phyloP scores from a whole-genome alignment of 2,797 vertebrate genomes.

The Rachycentron canadum region DNA sequence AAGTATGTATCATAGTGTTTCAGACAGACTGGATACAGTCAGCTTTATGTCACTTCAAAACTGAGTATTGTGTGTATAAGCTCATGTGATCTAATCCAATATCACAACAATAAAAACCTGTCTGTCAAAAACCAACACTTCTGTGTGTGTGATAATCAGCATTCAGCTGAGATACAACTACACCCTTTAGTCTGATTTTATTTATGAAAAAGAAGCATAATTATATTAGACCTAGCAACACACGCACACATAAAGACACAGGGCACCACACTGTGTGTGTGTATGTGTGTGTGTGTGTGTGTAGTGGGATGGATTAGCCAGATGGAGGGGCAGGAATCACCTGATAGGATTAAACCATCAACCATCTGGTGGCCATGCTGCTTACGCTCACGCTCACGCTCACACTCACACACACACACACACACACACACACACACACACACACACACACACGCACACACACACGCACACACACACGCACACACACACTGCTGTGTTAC shows the following conservation, averaged over 20 bases:
- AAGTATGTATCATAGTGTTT: conserved; percentile 18
- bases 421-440: conserved; percentile 48
- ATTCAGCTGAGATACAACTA: conserved; percentile 66
- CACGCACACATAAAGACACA: conserved; percentile 49
- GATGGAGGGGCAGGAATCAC: conserved; percentile 97
- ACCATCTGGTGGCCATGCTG: conserved; percentile 92
- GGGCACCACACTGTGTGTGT: conserved; percentile 37
- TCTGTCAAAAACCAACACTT: conserved; percentile 57
- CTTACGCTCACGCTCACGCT: conserved; percentile 55
- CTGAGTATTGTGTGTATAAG: conserved; percentile 45
- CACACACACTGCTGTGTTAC: conserved; percentile 80
- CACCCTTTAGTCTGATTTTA: conserved; percentile 50
- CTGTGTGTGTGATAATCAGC: conserved; percentile 45
- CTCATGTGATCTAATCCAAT: conserved; percentile 49
- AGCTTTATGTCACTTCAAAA: conserved; percentile 54
- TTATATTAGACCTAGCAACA: conserved; percentile 66
- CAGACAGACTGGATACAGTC: conserved; percentile 41
- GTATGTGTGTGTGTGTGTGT: conserved; percentile 46
- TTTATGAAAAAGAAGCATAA: conserved; percentile 65
- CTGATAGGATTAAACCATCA: conserved; percentile 99
- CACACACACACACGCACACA: conserved; percentile 39
- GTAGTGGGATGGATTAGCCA: conserved; percentile 93
- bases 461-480: conserved; percentile 25
- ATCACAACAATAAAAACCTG: conserved; percentile 51
- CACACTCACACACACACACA: conserved; percentile 49